phyloP scores from a whole-genome alignment of 2,113 vertebrate species.

The Falco punctatus region DNA sequence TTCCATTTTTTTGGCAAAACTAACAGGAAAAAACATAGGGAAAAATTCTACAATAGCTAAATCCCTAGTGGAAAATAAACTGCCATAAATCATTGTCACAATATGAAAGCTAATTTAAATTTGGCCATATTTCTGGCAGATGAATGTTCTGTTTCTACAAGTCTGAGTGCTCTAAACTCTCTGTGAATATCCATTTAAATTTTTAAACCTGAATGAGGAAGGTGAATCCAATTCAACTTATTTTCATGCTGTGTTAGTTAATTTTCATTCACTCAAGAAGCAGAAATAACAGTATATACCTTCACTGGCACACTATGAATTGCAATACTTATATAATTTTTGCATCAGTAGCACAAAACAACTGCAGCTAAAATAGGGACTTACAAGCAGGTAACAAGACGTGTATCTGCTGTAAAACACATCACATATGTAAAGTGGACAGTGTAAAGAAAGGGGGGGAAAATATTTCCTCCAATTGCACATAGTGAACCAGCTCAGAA shows the following conservation, averaged over 20 bases:
- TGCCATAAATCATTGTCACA: neutral
- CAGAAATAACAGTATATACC: neutral
- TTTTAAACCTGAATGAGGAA: neutral
- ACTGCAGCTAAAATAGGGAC: neutral
- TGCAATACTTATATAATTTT: neutral
- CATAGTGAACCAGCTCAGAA: neutral
- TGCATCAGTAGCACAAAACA: neutral
- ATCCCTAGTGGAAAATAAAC: neutral
- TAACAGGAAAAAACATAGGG: neutral
- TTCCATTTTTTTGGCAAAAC: neutral
- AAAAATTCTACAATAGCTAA: neutral
- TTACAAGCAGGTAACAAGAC: neutral
- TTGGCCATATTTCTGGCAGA: neutral
- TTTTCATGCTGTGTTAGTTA: neutral
- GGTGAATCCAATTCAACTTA: neutral
- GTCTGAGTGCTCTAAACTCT: neutral
- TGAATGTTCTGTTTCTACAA: neutral
- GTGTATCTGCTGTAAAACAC: neutral
- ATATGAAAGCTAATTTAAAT: constrained; percentile 1
- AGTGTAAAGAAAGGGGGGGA: neutral
- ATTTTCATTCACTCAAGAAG: neutral
- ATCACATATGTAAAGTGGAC: neutral
- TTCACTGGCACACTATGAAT: neutral
- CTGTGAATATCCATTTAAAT: neutral
- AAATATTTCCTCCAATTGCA: neutral